phyloP scores from a whole-genome alignment of 2,113 vertebrate genomes.

The Tricholaema leucomelas region DNA sequence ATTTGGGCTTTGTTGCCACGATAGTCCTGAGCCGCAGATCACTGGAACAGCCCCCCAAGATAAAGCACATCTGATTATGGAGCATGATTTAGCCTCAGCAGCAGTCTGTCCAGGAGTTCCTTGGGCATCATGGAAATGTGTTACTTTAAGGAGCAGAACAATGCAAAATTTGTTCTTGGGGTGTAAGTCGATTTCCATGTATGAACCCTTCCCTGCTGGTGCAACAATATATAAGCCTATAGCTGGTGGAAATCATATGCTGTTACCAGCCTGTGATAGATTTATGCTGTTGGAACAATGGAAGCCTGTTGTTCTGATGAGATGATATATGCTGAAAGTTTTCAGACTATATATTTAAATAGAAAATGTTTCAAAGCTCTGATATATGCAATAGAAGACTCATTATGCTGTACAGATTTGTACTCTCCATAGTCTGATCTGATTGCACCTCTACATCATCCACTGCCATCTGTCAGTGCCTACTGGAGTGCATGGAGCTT shows the following conservation, averaged over 20 bases:
- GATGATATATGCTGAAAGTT: slow-evolving; percentile 25
- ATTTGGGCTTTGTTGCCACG: background rate
- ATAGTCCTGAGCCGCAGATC: background rate
- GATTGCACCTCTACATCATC: slow-evolving; percentile 52
- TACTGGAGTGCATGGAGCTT: background rate
- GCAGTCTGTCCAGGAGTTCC: background rate
- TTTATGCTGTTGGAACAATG: slow-evolving; percentile 60
- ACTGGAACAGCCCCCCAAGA: background rate
- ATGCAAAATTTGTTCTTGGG: slow-evolving; percentile 45
- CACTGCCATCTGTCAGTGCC: slow-evolving; percentile 41
- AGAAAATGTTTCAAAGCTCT: slow-evolving; percentile 43
- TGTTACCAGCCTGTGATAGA: slow-evolving; percentile 36
- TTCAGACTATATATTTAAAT: slow-evolving; percentile 38
- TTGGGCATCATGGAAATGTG: background rate
- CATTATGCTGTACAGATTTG: slow-evolving; percentile 35
- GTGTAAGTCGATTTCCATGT: slow-evolving; percentile 45
- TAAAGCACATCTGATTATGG: background rate
- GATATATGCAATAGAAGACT: slow-evolving; percentile 55
- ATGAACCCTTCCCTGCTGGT: background rate
- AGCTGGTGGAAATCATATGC: slow-evolving; percentile 31
- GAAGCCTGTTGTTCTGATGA: slow-evolving; percentile 59
- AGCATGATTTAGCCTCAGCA: background rate
- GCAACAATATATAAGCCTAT: slow-evolving; percentile 8
- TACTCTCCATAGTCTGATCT: background rate
- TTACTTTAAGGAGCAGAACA: slow-evolving; percentile 34